These are phyloP conservation scores for Eidolon dupreanum DNA, from an alignment of 2,797 vertebrate species.

Conservation along the genomic window DNA sequence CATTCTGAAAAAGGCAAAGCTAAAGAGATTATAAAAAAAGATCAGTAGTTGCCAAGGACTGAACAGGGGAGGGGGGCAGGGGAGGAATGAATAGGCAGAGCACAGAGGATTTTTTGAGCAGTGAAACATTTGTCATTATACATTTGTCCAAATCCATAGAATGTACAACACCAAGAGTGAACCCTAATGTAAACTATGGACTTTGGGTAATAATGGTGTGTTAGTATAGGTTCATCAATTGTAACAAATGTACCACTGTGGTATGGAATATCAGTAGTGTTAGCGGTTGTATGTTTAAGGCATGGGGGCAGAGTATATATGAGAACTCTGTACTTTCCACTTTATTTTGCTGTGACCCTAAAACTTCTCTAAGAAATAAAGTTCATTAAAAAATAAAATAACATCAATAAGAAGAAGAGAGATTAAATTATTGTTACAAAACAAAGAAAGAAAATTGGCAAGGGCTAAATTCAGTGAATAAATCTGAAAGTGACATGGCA, in stretches of 20 bases:
- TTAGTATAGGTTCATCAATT: not conserved
- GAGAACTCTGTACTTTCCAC: not conserved
- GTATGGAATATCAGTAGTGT: not conserved
- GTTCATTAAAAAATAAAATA: not conserved
- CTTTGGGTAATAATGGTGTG: not conserved
- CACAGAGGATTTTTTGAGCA: not conserved
- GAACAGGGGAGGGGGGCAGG: no score
- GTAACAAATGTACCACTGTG: not conserved
- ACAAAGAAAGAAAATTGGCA: not conserved
- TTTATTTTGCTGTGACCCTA: not conserved
- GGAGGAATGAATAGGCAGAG: not conserved
- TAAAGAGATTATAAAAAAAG: not conserved
- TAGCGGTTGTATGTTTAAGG: not conserved
- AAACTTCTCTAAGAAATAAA: constrained; percentile 3
- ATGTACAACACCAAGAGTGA: not conserved
- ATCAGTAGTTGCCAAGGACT: not conserved
- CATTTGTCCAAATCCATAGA: not conserved
- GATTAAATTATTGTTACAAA: not conserved
- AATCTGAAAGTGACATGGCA: not conserved
- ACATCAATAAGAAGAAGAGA: not conserved
- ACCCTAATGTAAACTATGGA: not conserved
- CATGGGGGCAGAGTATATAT: not conserved
- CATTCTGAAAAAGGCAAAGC: not conserved
- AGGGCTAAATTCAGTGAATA: not conserved
- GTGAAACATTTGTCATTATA: not conserved